Percentiles rank a stretch among this genome's conserved stretches.
phyloP scores from a whole-genome alignment of 2,113 vertebrate species.

The Serinus canaria region DNA sequence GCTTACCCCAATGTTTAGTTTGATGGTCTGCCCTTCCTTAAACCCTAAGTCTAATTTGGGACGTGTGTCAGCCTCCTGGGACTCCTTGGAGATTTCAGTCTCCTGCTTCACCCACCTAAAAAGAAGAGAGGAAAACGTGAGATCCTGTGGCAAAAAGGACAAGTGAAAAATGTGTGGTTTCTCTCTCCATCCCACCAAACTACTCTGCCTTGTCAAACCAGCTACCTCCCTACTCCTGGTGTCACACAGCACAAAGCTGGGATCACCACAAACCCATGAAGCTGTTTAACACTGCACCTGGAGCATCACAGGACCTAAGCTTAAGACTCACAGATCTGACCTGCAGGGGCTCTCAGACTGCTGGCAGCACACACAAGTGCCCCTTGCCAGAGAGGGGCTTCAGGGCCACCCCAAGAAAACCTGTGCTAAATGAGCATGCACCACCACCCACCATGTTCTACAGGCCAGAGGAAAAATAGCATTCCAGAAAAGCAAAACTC shows the following conservation, averaged over 20 bases:
- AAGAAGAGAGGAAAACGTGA: not conserved
- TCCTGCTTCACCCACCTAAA: constrained; percentile 95
- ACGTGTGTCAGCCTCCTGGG: constrained; percentile 82
- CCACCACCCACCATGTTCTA: not conserved
- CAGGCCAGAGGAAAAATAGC: not conserved
- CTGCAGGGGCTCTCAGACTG: not conserved
- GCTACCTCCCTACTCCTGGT: not conserved
- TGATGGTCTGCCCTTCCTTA: constrained; percentile 98
- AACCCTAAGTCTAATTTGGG: constrained; percentile 94
- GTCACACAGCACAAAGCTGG: not conserved
- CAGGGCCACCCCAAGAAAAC: not conserved
- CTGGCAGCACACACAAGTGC: not conserved
- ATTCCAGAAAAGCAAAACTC: constrained; percentile 47
- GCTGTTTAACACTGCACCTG: not conserved
- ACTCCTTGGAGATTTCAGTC: constrained; percentile 86
- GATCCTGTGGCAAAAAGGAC: not conserved
- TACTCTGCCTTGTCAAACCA: not conserved
- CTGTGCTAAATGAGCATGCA: not conserved
- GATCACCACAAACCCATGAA: not conserved
- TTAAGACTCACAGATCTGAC: not conserved
- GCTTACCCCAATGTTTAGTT: constrained; percentile 93
- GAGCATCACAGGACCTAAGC: not conserved
- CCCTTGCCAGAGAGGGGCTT: not conserved
- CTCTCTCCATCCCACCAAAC: not conserved
- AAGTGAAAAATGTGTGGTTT: not conserved